phyloP scores from a whole-genome alignment of 2,113 vertebrate genomes.

The Barbus barbus region DNA sequence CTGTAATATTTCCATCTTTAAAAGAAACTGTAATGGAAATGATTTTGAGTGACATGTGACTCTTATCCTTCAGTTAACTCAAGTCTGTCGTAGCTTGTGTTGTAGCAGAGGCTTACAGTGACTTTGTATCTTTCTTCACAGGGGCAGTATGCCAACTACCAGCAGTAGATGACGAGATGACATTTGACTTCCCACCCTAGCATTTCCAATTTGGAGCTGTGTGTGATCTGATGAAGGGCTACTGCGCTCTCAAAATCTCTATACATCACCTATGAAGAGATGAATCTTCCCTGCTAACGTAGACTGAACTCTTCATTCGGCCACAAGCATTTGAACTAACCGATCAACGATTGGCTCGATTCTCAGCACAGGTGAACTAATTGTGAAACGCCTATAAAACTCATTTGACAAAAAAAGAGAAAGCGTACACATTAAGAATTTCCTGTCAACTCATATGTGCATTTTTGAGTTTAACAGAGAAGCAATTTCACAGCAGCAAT shows the following conservation, averaged over 20 bases:
- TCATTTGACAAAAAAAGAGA: not conserved
- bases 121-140: conserved; percentile 62
- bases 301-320: conserved; percentile 34
- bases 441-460: not conserved
- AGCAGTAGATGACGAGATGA: conserved; percentile 89
- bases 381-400: not conserved
- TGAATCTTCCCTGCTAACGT: not conserved
- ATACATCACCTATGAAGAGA: conserved; percentile 31
- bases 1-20: not conserved
- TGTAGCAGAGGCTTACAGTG: too few species aligned
- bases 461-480: not conserved
- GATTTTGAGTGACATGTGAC: too few species aligned
- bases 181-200: conserved; percentile 61
- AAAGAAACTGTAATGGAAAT: too few species aligned
- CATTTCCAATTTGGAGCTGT: conserved; percentile 63
- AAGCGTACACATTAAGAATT: not conserved
- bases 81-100: too few species aligned
- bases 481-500: conserved; percentile 71
- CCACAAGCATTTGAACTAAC: conserved; percentile 43
- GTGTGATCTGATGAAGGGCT: conserved; percentile 68
- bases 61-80: too few species aligned
- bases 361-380: conserved; percentile 7
- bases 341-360: not conserved
- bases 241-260: conserved; percentile 62
- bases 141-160: conserved; percentile 98